These are phyloP conservation scores for Xestia xanthographa DNA, from an alignment of 2,888 invertebrate species.

Conservation along the genomic window DNA sequence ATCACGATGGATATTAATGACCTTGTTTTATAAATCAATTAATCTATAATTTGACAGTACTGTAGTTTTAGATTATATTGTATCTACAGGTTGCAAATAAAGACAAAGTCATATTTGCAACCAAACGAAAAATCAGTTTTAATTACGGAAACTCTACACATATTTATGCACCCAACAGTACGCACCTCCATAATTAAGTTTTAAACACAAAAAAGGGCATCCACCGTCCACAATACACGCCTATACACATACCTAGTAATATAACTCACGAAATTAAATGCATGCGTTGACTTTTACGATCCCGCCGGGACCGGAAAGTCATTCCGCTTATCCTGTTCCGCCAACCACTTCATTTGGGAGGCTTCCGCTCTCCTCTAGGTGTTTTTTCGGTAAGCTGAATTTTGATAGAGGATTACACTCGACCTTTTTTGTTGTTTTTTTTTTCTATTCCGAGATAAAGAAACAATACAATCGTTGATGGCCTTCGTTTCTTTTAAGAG, in stretches of 20 bases:
- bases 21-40: too few relatives aligned
- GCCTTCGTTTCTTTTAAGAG: constrained; percentile 27
- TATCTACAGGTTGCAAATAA: too few relatives aligned
- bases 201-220: constrained; percentile 43
- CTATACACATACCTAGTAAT: constrained; percentile 60
- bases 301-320: constrained; percentile 82
- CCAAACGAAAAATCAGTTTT: not conserved
- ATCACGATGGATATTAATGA: too few relatives aligned
- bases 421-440: constrained; percentile 55
- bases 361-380: constrained; percentile 72
- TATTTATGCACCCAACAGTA: not conserved
- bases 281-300: constrained; percentile 86
- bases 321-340: constrained; percentile 81
- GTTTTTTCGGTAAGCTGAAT: constrained; percentile 77
- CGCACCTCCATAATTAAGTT: constrained; percentile 66
- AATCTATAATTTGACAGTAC: too few relatives aligned
- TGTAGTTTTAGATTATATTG: too few relatives aligned
- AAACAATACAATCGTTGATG: constrained; percentile 48
- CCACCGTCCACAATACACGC: constrained; percentile 47
- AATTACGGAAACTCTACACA: too few relatives aligned
- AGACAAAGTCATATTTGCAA: not conserved
- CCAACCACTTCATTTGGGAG: constrained; percentile 79
- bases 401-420: constrained; percentile 72
- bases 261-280: constrained; percentile 84
- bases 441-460: constrained; percentile 42